Conservation (phyloP, 2,113 vertebrate species). For the Oreocharis arfaki region DNA sequence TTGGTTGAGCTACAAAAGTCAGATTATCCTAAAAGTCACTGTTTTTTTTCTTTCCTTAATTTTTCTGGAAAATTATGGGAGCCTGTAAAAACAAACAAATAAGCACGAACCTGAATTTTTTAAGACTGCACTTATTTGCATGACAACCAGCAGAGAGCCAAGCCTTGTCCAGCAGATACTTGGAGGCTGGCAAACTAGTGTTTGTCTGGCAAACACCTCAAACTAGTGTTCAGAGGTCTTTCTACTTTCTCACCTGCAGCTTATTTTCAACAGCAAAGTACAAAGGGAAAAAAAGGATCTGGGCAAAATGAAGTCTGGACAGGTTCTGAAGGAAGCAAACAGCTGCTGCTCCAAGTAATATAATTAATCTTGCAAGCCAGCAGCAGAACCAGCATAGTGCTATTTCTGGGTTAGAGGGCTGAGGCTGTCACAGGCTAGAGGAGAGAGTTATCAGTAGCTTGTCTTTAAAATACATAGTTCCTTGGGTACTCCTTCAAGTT, state of each 20-base stretch:
- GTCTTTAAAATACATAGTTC: background rate
- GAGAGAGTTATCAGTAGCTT: background rate
- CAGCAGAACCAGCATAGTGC: background rate
- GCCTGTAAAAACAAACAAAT: background rate
- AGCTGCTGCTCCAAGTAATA: background rate
- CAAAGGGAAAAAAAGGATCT: background rate
- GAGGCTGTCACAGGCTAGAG: background rate
- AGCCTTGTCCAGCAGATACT: background rate
- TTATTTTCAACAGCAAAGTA: background rate
- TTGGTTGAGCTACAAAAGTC: background rate
- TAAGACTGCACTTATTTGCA: background rate
- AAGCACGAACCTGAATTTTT: background rate
- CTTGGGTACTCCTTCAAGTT: background rate
- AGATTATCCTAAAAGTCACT: background rate
- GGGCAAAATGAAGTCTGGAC: background rate
- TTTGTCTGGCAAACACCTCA: too few species aligned
- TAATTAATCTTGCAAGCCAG: background rate
- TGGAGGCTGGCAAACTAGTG: background rate
- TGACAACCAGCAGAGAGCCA: background rate
- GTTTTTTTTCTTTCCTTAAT: background rate
- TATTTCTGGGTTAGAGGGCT: background rate
- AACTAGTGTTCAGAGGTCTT: background rate
- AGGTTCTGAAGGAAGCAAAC: background rate
- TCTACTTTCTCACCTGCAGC: background rate
- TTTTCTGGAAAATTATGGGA: background rate